A percentile compares a stretch with the other conserved stretches of the same genome.
Evolutionary conservation across 2,113 vertebrate species (phyloP).

Genomic region (Prionailurus bengalensis): DNA sequence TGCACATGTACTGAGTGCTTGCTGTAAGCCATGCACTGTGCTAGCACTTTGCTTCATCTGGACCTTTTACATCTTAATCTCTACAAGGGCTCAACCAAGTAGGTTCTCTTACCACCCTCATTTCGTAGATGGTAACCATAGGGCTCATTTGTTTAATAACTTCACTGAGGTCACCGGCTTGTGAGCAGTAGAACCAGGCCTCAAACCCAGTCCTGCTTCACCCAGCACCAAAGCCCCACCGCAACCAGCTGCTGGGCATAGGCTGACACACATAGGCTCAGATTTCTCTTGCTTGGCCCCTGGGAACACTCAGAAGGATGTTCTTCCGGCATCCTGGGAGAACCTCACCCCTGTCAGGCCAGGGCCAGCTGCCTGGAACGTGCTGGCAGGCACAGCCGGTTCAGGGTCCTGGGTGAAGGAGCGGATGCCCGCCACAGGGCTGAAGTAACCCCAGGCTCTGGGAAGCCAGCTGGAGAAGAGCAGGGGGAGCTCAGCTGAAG

Average conservation of each 20-base stretch:
- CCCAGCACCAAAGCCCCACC: not conserved
- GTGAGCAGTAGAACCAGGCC: not conserved
- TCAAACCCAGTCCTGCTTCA: not conserved
- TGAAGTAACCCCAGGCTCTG: not conserved
- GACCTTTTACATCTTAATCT: not conserved
- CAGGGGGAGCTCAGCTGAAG: not conserved
- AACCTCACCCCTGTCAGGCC: not conserved
- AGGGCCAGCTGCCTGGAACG: not conserved
- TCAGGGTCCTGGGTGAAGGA: not conserved
- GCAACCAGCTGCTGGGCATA: not conserved
- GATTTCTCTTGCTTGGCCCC: not conserved
- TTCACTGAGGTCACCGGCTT: too few relatives aligned
- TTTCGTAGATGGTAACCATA: not conserved
- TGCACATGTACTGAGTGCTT: not conserved
- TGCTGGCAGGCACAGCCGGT: not conserved
- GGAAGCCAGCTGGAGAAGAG: not conserved
- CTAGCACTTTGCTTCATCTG: not conserved
- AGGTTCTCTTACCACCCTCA: not conserved
- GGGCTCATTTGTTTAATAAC: not conserved
- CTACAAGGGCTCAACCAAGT: not conserved
- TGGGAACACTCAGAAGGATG: not conserved
- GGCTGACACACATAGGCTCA: not conserved
- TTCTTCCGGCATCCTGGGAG: not conserved
- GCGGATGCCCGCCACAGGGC: rapidly evolving
- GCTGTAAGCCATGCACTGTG: not conserved